A percentile compares a stretch with the other conserved stretches of the same genome.
Conservation (phyloP, 2,888 invertebrate species). For the Agonopterix alstromeriana region DNA sequence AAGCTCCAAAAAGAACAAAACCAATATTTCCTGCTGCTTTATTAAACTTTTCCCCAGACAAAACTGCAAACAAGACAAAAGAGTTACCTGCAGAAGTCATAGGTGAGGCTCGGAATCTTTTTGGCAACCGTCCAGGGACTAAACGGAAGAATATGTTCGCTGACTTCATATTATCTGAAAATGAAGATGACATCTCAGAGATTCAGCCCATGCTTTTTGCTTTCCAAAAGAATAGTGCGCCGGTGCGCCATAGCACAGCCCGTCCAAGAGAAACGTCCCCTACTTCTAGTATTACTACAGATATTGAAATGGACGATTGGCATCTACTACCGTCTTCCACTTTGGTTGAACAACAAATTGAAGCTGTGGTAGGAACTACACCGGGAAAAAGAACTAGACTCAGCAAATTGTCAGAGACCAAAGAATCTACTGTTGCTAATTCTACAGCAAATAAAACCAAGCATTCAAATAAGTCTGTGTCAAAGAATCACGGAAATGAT, state of each 20-base stretch:
- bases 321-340: conserved; percentile 61
- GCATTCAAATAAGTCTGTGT: conserved; percentile 22
- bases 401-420: conserved; percentile 33
- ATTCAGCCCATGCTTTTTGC: conserved; percentile 47
- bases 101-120: conserved; percentile 39
- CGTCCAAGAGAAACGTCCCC: conserved; percentile 32
- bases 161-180: conserved; percentile 53
- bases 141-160: conserved; percentile 59
- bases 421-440: conserved; percentile 22
- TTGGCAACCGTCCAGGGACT: conserved; percentile 34
- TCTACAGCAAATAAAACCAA: conserved; percentile 19
- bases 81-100: conserved; percentile 28
- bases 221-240: conserved; percentile 32
- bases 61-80: conserved; percentile 44
- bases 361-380: conserved; percentile 23
- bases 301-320: conserved; percentile 62
- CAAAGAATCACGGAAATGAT: not conserved
- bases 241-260: conserved; percentile 12
- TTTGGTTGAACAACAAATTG: conserved; percentile 53
- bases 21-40: conserved; percentile 47
- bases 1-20: conserved; percentile 30
- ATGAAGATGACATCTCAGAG: conserved; percentile 57
- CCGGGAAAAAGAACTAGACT: conserved; percentile 37
- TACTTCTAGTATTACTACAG: conserved; percentile 41
- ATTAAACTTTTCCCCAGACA: conserved; percentile 43